Evolutionary conservation across 2,113 vertebrate species (phyloP), one percentile per base, ranked within the genome.

Genomic region (Struthio camelus): DNA sequence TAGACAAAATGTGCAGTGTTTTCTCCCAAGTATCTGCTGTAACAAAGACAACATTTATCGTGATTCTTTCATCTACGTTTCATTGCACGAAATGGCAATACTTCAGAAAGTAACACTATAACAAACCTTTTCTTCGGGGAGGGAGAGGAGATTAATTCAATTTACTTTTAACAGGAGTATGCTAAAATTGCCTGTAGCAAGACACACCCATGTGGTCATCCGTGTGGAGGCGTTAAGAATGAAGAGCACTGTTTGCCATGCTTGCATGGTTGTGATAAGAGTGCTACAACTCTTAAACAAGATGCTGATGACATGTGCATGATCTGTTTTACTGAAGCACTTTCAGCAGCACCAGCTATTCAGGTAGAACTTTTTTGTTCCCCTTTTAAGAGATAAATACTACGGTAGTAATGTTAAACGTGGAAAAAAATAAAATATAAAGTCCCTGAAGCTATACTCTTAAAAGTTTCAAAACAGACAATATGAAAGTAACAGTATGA

Each of bases 221-320:
- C 99, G 0, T 99, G 99, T 38, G 99, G 99, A 44, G 99, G 99
- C 7, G 99, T 99, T 28, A 99, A 99, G 97, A 99, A 99, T 0
- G 99, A 99, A 89, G 99, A 99, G 77, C 97, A 97, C 28, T 99
- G 99, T 80, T 97, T 99, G 85, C 99, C 99, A 0, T 99, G 99
- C 97, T 97, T 99, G 80, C 99, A 99, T 1, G 99, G 99, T 91
- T 99, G 99, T 30, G 99, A 99, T 89, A 99, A 99, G 97, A 99
- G 88, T 25, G 97, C 98, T 4, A 96, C 98, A 51, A 98, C 98
- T 30, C 98, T 99, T 66, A 99, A 99, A 81, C 99, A 99, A 93
- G 99, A 99, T 17, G 99, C 99, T 3, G 99, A 99, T 73, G 99
- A 99, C 97, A 99, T 99, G 99, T 99, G 99, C 95, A 99, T 99